Base-by-base conservation (phyloP, 2,797 vertebrate species). In the Microtus obscurus region DNA sequence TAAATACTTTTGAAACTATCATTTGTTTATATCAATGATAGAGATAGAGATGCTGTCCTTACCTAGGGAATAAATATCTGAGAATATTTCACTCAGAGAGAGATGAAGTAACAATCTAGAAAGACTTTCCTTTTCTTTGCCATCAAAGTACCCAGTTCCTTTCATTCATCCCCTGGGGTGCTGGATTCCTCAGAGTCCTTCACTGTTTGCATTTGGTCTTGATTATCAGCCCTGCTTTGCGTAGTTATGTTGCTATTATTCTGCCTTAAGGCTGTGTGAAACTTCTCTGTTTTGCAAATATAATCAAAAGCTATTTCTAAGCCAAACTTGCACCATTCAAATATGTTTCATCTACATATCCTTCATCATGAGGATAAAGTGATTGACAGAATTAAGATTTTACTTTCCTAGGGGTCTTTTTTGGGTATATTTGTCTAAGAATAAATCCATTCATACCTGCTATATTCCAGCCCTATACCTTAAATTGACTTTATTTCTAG, bases 221-320 rank as follows among this genome's bases (percentile, higher is more conserved):
- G 43, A n/a, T 89, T 43, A 23, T 19, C 61, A 76, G 43, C 65
- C 5, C 71, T 85, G 25, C 6, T 89, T 27, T 16, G 88, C 89
- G 56, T 63, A 45, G 73, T 76, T 61, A 59, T 74, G 78, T 21
- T 81, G 27, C 48, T 89, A 5, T 82, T 90, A 79, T 65, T 96
- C 59, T 61, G 43, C 65, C 78, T 23, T 53, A 93, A 86, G 92
- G 91, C 63, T 95, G 76, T 90, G 74, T 86, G 86, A 43, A n/a
- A 88, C 77, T 96, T 89, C 14, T 45, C 81, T 93, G n/a, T 73
- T 97, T 96, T 95, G 77, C 31, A 78, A 91, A 82, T 90, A 51
- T 1, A 88, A 67, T 91, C 61, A 93, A 94, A 96, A 40, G 9
- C 77, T 92, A 16, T 93, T 95, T 91, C 67, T 48, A 89, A 81